Evolutionary conservation across 2,113 vertebrate species (phyloP).

Genomic region (Sakesphorus luctuosus): DNA sequence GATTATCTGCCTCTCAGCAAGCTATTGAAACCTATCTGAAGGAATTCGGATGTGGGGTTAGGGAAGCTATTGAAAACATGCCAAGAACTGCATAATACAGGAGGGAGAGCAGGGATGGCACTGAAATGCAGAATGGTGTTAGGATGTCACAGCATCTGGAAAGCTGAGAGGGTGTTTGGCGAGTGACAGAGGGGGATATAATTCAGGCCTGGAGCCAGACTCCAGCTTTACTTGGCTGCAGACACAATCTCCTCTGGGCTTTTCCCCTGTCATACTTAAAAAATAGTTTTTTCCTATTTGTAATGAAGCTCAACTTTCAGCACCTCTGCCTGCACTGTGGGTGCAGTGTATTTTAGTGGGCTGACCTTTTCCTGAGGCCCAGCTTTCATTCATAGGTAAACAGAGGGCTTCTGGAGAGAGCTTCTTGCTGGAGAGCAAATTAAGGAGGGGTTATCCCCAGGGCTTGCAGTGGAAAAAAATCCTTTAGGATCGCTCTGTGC

Average conservation of each 20-base stretch:
- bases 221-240: conserved; percentile 7
- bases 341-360: neutral
- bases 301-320: conserved; percentile 3
- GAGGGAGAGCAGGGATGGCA: neutral
- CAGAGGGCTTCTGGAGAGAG: neutral
- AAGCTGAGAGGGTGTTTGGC: conserved; percentile 13
- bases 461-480: neutral
- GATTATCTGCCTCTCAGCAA: conserved; percentile 41
- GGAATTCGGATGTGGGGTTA: neutral
- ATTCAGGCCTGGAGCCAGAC: conserved; percentile 9
- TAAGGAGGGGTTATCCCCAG: neutral
- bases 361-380: conserved; percentile 14
- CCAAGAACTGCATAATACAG: neutral
- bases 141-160: neutral
- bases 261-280: neutral
- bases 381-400: neutral
- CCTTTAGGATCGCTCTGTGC: neutral
- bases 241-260: neutral
- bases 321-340: neutral
- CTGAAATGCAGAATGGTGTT: neutral
- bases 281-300: neutral
- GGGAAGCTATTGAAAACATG: neutral
- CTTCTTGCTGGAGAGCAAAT: conserved; percentile 9
- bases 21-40: neutral
- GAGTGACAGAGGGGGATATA: neutral